Evolutionary conservation across 2,113 vertebrate genomes (phyloP), one percentile per base, ranked within the genome.

Genomic region (Morone saxatilis): DNA sequence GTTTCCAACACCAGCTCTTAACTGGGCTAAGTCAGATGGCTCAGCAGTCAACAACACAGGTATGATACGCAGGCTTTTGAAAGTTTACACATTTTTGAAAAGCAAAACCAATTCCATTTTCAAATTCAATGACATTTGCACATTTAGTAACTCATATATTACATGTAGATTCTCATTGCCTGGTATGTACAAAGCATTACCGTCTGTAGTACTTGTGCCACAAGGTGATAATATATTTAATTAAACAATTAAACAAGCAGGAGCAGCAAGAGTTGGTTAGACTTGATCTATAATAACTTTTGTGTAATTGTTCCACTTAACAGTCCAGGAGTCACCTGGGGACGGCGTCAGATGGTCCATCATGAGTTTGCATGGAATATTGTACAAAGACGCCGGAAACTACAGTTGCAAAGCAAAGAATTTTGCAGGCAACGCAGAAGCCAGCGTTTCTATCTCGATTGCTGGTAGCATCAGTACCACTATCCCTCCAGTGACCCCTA

Each of bases 331-430:
- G 86, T 97, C 97, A 84, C 98, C 98, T 53, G 95, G 93, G 50
- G 96, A 99, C 16, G 98, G 98, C 61, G 93, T 97, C 71, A 94
- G 95, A 66, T 99, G 98, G 98, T 99, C 98, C 89, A 97, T 99
- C 82, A 96, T 99, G 84, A 99, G 98, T 83, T 77, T 99, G 90
- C 95, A 96, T 11, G 96, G 95, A 63, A 96, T 99, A 88, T 90
- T 96, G 6, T 92, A 94, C 90, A 96, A 96, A 86, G 98, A 99
- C 0, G 96, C 97, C 6, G 98, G 98, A 20, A 94, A 97, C 91
- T 99, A 99, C 92, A 96, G 93, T 50, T 99, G 98, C 88, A 98
- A 96, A 83, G 98, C 98, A 53, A 99, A 97, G 91, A 99, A 99
- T 72, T 88, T 97, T 81, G 98, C 98, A 1, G 98, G 98, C 22